These are phyloP conservation scores for Gambusia holbrooki DNA, from an alignment of 2,113 vertebrate species.

Conservation along the genomic window DNA sequence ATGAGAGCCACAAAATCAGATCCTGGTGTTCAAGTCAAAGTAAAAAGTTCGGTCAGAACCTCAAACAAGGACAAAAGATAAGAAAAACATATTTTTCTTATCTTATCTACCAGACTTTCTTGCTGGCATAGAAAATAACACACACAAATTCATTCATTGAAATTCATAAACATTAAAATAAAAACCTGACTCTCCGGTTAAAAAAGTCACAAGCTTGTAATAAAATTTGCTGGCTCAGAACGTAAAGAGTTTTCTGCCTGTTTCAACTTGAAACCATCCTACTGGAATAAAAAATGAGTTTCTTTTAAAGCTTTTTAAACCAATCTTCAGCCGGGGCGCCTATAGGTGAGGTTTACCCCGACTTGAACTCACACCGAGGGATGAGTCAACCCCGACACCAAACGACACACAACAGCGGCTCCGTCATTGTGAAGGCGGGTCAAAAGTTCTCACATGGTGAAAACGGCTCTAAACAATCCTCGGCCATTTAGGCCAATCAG, in stretches of 20 bases:
- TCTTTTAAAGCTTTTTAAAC: not conserved
- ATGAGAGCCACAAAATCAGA: too few relatives aligned
- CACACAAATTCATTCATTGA: too few relatives aligned
- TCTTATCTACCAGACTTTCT: too few relatives aligned
- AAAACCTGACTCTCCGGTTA: too few relatives aligned
- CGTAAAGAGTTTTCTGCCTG: not conserved
- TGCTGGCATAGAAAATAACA: too few relatives aligned
- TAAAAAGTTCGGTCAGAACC: too few relatives aligned
- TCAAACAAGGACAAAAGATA: too few relatives aligned
- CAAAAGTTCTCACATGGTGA: conserved; percentile 50
- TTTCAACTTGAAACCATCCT: not conserved
- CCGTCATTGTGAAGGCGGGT: conserved; percentile 22
- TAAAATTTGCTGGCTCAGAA: not conserved
- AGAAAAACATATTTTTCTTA: too few relatives aligned
- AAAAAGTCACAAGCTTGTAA: too few relatives aligned
- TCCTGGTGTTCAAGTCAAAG: too few relatives aligned
- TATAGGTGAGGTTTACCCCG: not conserved
- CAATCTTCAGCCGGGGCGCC: not conserved
- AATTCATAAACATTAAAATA: too few relatives aligned
- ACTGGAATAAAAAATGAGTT: not conserved
- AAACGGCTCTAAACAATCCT: conserved; percentile 67
- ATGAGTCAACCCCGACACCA: not conserved
- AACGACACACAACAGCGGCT: conserved; percentile 40
- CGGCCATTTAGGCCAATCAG: conserved; percentile 70
- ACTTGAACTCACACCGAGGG: conserved; percentile 11